These are phyloP conservation scores for Lacerta agilis DNA, from an alignment of 2,797 vertebrate species.

Conservation along the genomic window DNA sequence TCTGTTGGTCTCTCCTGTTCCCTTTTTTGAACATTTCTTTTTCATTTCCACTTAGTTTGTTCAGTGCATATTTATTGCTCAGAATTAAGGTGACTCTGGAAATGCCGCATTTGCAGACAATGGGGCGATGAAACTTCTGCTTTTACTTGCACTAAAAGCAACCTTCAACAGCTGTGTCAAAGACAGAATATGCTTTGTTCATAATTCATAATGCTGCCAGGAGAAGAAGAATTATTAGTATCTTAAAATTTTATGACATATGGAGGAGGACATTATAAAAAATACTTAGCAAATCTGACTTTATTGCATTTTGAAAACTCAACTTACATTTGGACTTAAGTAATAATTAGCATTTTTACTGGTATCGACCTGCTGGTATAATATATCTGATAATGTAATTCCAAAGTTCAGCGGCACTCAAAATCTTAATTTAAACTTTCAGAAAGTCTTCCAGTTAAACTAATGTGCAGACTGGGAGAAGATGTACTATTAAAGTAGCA, in stretches of 20 bases:
- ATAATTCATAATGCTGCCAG: constrained; percentile 66
- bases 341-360: constrained; percentile 69
- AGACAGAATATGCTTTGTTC: constrained; percentile 58
- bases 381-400: constrained; percentile 67
- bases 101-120: constrained; percentile 35
- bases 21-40: not conserved
- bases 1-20: not conserved
- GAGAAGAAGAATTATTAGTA: constrained; percentile 64
- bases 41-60: constrained; percentile 28
- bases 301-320: constrained; percentile 69
- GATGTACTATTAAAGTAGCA: constrained; percentile 40
- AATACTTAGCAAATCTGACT: constrained; percentile 65
- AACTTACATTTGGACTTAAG: constrained; percentile 59
- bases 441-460: constrained; percentile 53
- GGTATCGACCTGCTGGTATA: constrained; percentile 57
- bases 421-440: constrained; percentile 71
- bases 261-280: constrained; percentile 62
- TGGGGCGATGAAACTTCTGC: constrained; percentile 46
- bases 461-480: constrained; percentile 38
- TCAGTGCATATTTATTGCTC: not conserved
- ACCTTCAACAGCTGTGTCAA: constrained; percentile 44
- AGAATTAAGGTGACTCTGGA: constrained; percentile 21
- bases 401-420: constrained; percentile 64
- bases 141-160: constrained; percentile 60
- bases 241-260: constrained; percentile 73